Base-by-base conservation (phyloP, 2,797 vertebrate species). In the Anguilla marmorata region DNA sequence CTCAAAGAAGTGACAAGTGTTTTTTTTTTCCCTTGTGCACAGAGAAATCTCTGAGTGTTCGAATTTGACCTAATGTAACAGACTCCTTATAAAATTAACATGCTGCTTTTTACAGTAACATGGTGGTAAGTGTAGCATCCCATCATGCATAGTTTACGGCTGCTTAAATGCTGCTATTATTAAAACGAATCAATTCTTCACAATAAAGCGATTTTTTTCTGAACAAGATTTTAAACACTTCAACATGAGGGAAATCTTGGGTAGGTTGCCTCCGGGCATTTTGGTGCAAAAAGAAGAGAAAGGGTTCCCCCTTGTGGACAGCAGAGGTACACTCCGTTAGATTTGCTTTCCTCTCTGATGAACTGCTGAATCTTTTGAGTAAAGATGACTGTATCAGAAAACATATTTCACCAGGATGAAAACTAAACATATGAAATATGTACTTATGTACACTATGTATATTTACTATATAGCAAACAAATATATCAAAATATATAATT, bases 181-280 rank as follows among this genome's bases (percentile, higher is more conserved):
- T 82, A 82, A 50, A 58, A 33, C 14, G 11, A 84, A 54, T 54
- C 83, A 84, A 84, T 84, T 84, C 52, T 48, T 82, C 24, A 33
- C 83, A 84, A 33, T 84, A 82, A 45, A 48, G 41, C 27, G 0
- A 14, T 50, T 79, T 45, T 41, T 48, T 45, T 45, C 45, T 16
- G 50, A 58, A 3, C 11, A 12, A 84, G 83, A 84, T 21, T 27
- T 6, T 54, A 84, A 84, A 58, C 30, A 11, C 50, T 84, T 54
- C 50, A 56, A 30, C 33, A 56, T 84, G 12, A 14, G 45, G 83
- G 83, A 56, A 56, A 82, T 82, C 2, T 48, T 82, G 79, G 50
- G 50, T 24, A 24, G 45, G 56, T 33, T 30, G 50, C 50, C 83
- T 56, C 27, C 6, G 83, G 83, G n/a, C 2, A 84, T n/a, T 1